Evolutionary conservation across 1,140 invertebrate species (phyloP).

Genomic region (Orussus abietinus): DNA sequence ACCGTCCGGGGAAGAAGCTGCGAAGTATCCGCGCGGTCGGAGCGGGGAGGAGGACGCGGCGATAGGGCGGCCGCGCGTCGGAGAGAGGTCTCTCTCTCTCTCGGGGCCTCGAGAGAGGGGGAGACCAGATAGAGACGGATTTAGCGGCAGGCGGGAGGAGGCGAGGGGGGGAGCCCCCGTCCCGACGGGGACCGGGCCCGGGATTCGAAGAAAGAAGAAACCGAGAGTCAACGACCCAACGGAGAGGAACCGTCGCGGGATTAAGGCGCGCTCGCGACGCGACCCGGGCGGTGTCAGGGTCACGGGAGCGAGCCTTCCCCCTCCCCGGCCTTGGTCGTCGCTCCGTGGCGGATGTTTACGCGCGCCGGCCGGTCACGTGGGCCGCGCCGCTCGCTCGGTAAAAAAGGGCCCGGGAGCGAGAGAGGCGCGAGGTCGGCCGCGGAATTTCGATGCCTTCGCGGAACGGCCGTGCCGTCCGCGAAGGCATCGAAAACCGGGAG

Average conservation of each 20-base stretch:
- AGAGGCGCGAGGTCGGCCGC: constrained; percentile 10
- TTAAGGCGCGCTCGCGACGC: constrained; percentile 28
- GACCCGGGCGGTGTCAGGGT: no score
- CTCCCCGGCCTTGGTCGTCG: no score
- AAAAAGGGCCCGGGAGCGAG: no score
- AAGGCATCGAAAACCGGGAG: no score
- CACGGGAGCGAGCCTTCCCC: no score
- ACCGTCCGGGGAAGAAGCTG: constrained; percentile 31
- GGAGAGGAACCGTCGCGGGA: constrained; percentile 28
- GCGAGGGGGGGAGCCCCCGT: constrained; percentile 19
- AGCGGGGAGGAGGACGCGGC: constrained; percentile 17
- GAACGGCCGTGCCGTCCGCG: constrained; percentile 27
- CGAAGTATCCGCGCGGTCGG: constrained; percentile 30
- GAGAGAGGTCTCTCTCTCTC: no score
- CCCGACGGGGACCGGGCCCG: constrained; percentile 29
- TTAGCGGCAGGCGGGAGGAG: constrained; percentile 10
- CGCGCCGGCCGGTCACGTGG: no score
- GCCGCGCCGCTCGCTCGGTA: no score
- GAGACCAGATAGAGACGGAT: constrained; percentile 11
- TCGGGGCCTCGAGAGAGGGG: neutral
- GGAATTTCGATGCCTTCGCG: constrained; percentile 18
- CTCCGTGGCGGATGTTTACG: no score
- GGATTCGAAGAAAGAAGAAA: constrained; percentile 46
- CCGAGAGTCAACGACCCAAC: constrained; percentile 45
- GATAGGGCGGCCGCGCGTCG: constrained; percentile 11